A percentile compares a stretch with the other conserved stretches of the same genome.
Conservation (phyloP, 1,140 invertebrate species). For the Drosophila azteca region DNA sequence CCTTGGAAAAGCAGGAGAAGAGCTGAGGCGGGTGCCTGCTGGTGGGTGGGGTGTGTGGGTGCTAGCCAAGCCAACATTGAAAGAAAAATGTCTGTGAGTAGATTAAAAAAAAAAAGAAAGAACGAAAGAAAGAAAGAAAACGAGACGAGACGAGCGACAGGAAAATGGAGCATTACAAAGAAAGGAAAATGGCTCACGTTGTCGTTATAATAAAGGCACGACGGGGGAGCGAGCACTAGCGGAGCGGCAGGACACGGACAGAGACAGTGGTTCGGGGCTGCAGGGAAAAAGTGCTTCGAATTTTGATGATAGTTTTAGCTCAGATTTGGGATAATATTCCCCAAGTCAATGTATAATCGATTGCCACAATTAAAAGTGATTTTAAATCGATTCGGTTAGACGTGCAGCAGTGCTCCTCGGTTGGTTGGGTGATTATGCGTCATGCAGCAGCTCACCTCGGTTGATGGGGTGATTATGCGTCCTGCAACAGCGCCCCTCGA, state of each 20-base stretch:
- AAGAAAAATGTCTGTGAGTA: slow-evolving; percentile 76
- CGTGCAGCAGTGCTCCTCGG: no score
- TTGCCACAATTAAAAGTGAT: no score
- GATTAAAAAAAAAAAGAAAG: slow-evolving; percentile 62
- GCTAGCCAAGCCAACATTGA: slow-evolving; percentile 56
- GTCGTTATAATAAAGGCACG: slow-evolving; percentile 72
- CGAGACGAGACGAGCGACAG: slow-evolving; percentile 37
- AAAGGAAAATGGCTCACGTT: slow-evolving; percentile 67
- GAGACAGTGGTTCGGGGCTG: not conserved
- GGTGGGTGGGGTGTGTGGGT: slow-evolving; percentile 1
- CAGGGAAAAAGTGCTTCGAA: not conserved
- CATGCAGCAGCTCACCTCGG: no score
- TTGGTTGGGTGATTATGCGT: no score
- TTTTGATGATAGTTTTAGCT: not conserved
- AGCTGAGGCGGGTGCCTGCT: not conserved
- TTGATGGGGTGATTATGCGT: no score
- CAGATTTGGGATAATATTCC: not conserved
- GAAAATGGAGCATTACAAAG: slow-evolving; percentile 69
- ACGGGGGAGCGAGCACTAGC: slow-evolving; percentile 10
- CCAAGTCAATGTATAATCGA: no score
- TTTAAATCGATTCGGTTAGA: no score
- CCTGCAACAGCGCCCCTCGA: no score
- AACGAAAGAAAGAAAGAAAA: slow-evolving; percentile 21
- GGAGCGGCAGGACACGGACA: not conserved
- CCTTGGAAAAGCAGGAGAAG: no score